A percentile compares a stretch with the other conserved stretches of the same genome.
phyloP scores from a whole-genome alignment of 2,888 invertebrate species.

The Apamea crenata region DNA sequence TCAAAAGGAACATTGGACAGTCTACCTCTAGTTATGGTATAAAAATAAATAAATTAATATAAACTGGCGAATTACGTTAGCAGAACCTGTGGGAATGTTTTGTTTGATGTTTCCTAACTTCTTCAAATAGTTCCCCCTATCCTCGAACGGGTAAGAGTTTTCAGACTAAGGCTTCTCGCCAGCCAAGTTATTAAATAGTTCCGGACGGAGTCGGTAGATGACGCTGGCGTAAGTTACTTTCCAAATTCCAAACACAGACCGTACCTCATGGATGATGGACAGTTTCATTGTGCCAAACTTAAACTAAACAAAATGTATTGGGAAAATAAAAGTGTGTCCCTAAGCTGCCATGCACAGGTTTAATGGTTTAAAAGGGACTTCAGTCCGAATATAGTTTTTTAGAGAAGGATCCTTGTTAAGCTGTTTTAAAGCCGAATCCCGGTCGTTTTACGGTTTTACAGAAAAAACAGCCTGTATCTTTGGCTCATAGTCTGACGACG shows the following conservation, averaged over 20 bases:
- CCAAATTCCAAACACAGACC: background rate
- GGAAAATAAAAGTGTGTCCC: background rate
- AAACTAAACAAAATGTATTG: background rate
- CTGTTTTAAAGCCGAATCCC: background rate
- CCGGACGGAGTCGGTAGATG: constrained; percentile 19
- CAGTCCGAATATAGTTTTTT: background rate
- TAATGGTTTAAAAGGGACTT: background rate
- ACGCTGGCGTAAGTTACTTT: constrained; percentile 13
- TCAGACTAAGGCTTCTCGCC: background rate
- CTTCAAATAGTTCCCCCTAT: constrained; percentile 40
- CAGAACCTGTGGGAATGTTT: constrained; percentile 19
- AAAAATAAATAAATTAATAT: background rate
- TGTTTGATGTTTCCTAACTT: background rate
- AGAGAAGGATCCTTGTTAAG: background rate
- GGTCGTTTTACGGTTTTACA: too few relatives aligned
- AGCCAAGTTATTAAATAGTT: constrained; percentile 16
- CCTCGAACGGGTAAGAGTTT: background rate
- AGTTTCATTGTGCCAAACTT: background rate
- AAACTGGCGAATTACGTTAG: background rate
- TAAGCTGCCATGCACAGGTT: background rate
- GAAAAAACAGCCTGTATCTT: background rate
- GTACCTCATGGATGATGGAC: background rate
- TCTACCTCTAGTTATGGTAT: background rate
- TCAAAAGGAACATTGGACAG: background rate
- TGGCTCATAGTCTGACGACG: background rate